A percentile compares a stretch with the other conserved stretches of the same genome.
phyloP scores from a whole-genome alignment of 2,888 invertebrate species.

The Synanthedon formicaeformis region DNA sequence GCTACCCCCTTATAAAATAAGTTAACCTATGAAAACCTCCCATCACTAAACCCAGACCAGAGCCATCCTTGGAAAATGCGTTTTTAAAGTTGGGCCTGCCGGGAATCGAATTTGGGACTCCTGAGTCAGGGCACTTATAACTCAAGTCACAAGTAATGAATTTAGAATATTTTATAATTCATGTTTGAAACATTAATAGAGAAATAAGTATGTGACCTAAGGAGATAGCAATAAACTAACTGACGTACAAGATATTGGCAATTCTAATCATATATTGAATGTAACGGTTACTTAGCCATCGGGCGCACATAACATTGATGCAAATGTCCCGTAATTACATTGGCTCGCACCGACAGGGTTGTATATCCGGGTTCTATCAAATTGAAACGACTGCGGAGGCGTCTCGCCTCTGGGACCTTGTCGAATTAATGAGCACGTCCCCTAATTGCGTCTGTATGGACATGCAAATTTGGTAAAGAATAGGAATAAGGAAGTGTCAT shows the following conservation, averaged over 20 bases:
- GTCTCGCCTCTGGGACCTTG: conserved; percentile 29
- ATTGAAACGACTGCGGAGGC: conserved; percentile 28
- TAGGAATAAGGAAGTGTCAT: conserved; percentile 41
- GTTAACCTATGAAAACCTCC: too few relatives aligned
- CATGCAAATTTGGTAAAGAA: conserved; percentile 59
- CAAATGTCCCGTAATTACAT: conserved; percentile 48
- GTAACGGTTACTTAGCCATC: conserved; percentile 38
- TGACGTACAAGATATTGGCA: neutral
- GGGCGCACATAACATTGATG: conserved; percentile 49
- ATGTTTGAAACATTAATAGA: too few relatives aligned
- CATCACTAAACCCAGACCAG: too few relatives aligned
- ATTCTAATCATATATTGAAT: conserved; percentile 40
- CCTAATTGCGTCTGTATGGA: conserved; percentile 65
- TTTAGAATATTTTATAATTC: too few relatives aligned
- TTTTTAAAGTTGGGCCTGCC: too few relatives aligned
- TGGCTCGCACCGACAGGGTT: conserved; percentile 33
- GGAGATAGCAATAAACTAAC: too few relatives aligned
- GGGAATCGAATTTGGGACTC: too few relatives aligned
- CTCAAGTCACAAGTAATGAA: too few relatives aligned
- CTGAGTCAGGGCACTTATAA: too few relatives aligned
- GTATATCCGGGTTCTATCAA: conserved; percentile 36
- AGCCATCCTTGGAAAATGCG: too few relatives aligned
- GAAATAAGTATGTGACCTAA: too few relatives aligned
- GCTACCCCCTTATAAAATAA: too few relatives aligned
- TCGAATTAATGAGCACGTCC: conserved; percentile 35